Evolutionary conservation across 2,888 invertebrate species (phyloP), one percentile per base, ranked within the genome.

Genomic region (Lissonota sp.): DNA sequence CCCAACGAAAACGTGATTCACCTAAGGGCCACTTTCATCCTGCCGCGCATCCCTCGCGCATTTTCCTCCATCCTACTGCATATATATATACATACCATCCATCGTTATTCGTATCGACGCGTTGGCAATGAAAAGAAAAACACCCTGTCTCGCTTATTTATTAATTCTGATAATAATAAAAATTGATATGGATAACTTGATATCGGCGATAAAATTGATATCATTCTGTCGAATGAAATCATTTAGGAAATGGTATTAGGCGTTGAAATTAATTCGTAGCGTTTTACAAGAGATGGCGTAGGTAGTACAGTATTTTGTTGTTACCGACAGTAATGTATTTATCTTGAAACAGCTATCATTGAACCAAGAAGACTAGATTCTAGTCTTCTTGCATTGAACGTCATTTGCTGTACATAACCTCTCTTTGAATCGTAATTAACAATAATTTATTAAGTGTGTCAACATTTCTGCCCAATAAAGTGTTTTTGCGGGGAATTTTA

Each of bases 21-120:
- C 78, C 81, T 75, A 82, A 82, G 81, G 81, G 81, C 74, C 81
- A 82, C 81, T 82, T 71, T 78, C 53, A 67, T 53, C 78, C 81
- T 70, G 74, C 58, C 57, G 40, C 37, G 26, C 53, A 10, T 49
- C 74, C 42, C 58, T 49, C 66, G 3, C 49, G 58, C 58, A 16
- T 74, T 74, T 58, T 64, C 44, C 64, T 58, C 39, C 58, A 40
- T 62, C 49, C 14, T 14, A 26, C 12, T n/a, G 14, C 40, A 26
- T 26, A 26, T 26, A 26, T 26, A 26, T 26, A 26, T 26, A 63
- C 58, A 69, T 57, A 51, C 58, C 79, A 66, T 46, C 26, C 26
- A 26, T 46, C 40, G 66, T 42, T 66, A 64, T 71, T 66, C 44
- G 44, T 49, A 64, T 74, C 71, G 46, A 70, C 57, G 58, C 67